Evolutionary conservation across 2,797 vertebrate species (phyloP), one percentile per base, ranked within the genome.

Genomic region (Chelonia mydas): DNA sequence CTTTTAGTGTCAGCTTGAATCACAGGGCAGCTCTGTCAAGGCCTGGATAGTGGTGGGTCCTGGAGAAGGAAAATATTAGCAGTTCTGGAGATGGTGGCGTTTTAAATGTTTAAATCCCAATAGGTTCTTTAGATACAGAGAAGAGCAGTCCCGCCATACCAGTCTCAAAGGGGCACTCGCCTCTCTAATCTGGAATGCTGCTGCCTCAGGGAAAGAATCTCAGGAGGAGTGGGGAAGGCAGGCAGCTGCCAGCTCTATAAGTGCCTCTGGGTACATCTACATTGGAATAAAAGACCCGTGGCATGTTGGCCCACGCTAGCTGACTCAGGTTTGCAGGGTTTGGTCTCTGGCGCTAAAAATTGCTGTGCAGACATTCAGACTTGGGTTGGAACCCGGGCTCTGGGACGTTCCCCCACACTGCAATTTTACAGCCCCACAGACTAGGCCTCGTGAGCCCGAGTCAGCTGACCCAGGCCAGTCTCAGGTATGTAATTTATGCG

Each of bases 141-240:
- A 54, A 45, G 21, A n/a, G 53, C 23, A 45, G 3, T 76, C 0
- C 47, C 74, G 57, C 82, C n/a, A 21, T 81, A 16, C 23, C 1
- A 1, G 12, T 53, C 0, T 28, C 15, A 31, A 77, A 77, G 41
- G 0, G 45, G 61, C 57, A 33, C 59, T 61, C 12, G 3, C 57
- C 28, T 33, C 59, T 61, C 59, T 61, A 61, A 33, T 61, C 59
- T 17, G 59, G 57, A 31, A 17, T 33, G 31, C 13, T 61, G 31
- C 13, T 61, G 31, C 31, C 59, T 33, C 13, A 15, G 59, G 59
- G 31, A 61, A 21, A 68, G n/a, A 37, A 37, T 21, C 33, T 68
- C 19, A 23, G 33, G 16, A n/a, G n/a, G n/a, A 37, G n/a, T 31
- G 59, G n/a, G n/a, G 33, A 21, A 68, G 33, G 33, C 33, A 65